Evolutionary conservation across 2,113 vertebrate genomes (phyloP).

Genomic region (Rhinogobius similis): DNA sequence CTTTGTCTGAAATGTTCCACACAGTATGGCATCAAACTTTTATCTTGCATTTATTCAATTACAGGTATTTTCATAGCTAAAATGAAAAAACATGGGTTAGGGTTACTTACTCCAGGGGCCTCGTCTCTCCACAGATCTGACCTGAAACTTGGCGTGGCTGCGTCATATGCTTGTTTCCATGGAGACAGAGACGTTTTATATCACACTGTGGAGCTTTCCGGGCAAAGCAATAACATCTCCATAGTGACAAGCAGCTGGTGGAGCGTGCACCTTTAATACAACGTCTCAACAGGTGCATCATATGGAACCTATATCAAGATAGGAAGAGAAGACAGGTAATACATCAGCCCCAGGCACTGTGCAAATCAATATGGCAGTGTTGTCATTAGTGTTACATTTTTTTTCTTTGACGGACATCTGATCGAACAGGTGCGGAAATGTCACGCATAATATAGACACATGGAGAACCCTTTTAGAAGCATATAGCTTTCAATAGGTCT

Average conservation of each 20-base stretch:
- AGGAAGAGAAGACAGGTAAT: background rate
- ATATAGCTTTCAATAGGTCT: background rate
- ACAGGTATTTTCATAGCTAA: background rate
- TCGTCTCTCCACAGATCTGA: background rate
- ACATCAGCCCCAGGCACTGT: background rate
- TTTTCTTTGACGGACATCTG: conserved; percentile 17
- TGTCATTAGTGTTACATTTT: conserved; percentile 18
- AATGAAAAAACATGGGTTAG: too few relatives aligned
- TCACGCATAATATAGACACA: conserved; percentile 27
- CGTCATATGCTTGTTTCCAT: background rate
- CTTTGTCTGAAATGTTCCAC: background rate
- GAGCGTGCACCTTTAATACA: background rate
- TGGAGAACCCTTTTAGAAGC: conserved; percentile 1
- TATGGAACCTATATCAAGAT: conserved; percentile 11
- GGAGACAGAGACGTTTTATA: too few relatives aligned
- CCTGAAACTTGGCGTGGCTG: background rate
- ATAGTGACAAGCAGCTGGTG: too few relatives aligned
- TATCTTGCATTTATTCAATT: background rate
- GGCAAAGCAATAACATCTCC: too few relatives aligned
- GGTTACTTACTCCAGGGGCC: too few relatives aligned
- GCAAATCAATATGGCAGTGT: conserved; percentile 22
- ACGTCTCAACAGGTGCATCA: background rate
- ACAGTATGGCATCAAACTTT: background rate
- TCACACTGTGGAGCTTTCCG: too few relatives aligned
- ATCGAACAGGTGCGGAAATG: conserved; percentile 6